Evolutionary conservation across 2,888 invertebrate genomes (phyloP).

Genomic region (Pasiphila rectangulata): DNA sequence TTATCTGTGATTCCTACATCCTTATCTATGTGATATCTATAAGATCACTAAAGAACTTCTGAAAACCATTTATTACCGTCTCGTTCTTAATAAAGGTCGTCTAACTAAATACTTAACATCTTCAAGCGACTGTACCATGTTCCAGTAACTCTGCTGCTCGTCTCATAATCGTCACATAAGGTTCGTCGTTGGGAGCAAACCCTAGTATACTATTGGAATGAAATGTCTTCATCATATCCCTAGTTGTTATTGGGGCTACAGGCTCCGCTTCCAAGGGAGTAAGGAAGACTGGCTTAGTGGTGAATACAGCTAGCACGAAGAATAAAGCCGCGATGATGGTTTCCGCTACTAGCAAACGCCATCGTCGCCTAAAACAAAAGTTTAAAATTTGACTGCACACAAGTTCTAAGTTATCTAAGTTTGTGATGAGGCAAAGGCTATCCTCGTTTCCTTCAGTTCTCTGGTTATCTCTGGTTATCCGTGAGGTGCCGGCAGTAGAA

Average conservation of each 20-base stretch:
- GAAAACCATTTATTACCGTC: too few relatives aligned
- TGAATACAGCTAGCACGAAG: constrained; percentile 46
- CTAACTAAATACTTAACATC: too few relatives aligned
- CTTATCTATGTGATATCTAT: too few relatives aligned
- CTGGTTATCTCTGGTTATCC: too few relatives aligned
- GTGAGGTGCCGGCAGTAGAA: too few relatives aligned
- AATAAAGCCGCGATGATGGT: constrained; percentile 45
- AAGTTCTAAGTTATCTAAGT: not conserved
- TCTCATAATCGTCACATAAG: constrained; percentile 48
- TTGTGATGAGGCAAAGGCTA: too few relatives aligned
- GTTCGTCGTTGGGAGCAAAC: constrained; percentile 48
- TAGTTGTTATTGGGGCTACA: constrained; percentile 41
- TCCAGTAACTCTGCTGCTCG: constrained; percentile 42
- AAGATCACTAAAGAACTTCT: too few relatives aligned
- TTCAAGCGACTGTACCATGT: too few relatives aligned
- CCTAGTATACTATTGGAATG: constrained; percentile 47
- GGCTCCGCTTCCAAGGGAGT: constrained; percentile 55
- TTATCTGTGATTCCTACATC: too few relatives aligned
- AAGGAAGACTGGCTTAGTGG: constrained; percentile 63
- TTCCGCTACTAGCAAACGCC: constrained; percentile 49
- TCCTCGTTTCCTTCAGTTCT: too few relatives aligned
- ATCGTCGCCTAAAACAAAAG: constrained; percentile 51
- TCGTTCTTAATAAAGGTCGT: too few relatives aligned
- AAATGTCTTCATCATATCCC: constrained; percentile 46
- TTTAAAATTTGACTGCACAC: not conserved